These are phyloP conservation scores for Dipodomys spectabilis DNA, from an alignment of 2,113 vertebrate species.

Conservation along the genomic window DNA sequence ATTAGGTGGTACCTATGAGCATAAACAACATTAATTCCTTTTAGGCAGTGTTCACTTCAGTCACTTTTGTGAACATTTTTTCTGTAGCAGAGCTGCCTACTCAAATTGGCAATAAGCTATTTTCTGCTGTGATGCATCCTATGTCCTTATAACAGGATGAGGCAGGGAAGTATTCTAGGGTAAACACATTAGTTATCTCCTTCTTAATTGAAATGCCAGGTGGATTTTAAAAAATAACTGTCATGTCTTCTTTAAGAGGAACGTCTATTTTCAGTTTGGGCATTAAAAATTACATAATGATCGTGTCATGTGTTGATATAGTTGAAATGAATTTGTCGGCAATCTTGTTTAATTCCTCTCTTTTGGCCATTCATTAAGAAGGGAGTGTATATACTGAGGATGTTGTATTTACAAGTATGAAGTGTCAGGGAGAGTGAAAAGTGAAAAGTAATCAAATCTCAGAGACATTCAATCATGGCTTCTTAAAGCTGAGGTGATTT, in stretches of 20 bases:
- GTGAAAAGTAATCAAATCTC: constrained; percentile 60
- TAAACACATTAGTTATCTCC: constrained; percentile 78
- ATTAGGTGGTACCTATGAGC: neutral
- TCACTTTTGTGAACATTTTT: constrained; percentile 34
- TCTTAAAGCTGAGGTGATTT: constrained; percentile 59
- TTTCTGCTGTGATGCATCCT: constrained; percentile 52
- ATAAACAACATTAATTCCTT: constrained; percentile 24
- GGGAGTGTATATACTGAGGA: constrained; percentile 53
- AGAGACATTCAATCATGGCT: constrained; percentile 64
- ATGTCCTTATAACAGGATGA: constrained; percentile 62
- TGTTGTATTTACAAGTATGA: constrained; percentile 62
- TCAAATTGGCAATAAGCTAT: constrained; percentile 56
- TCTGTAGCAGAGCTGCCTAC: constrained; percentile 19
- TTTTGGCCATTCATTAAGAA: constrained; percentile 72
- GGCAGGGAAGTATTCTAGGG: constrained; percentile 50
- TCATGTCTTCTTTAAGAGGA: constrained; percentile 64
- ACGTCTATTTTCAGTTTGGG: constrained; percentile 61
- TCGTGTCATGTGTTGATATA: constrained; percentile 64
- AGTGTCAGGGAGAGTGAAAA: constrained; percentile 54
- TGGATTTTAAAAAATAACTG: constrained; percentile 71
- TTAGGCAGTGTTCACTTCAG: neutral
- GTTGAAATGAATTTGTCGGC: constrained; percentile 69
- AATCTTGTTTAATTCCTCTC: constrained; percentile 73
- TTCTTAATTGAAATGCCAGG: constrained; percentile 78
- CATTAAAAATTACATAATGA: constrained; percentile 72